These are phyloP conservation scores for Drosophila pegasa DNA, from an alignment of 2,888 invertebrate genomes.

Conservation along the genomic window DNA sequence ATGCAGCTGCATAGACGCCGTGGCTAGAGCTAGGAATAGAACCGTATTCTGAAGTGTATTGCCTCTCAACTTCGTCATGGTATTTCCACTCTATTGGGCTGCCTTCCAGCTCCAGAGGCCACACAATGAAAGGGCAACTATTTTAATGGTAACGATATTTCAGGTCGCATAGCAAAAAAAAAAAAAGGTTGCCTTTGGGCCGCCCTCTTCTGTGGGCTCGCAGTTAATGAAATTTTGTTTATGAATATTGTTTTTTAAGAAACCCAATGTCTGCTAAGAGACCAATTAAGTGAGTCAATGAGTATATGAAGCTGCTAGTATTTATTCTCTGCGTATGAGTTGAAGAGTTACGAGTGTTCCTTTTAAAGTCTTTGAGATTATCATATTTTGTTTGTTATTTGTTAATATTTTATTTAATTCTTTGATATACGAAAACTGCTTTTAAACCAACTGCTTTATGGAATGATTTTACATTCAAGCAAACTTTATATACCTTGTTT, in stretches of 20 bases:
- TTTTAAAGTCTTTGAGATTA: background rate
- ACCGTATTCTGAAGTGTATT: conserved; percentile 56
- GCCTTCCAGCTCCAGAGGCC: conserved; percentile 4
- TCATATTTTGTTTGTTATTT: too few species aligned
- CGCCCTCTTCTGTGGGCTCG: conserved; percentile 6
- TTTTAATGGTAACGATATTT: conserved; percentile 73
- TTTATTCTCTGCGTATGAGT: background rate
- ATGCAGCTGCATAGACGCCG: conserved; percentile 51
- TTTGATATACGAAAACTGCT: too few species aligned
- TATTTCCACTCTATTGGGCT: conserved; percentile 33
- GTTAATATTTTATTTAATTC: too few species aligned
- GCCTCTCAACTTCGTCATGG: conserved; percentile 40
- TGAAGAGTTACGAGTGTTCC: background rate
- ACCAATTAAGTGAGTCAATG: background rate
- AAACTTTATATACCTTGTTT: too few species aligned
- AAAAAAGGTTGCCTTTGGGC: conserved; percentile 2
- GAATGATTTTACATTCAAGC: too few species aligned
- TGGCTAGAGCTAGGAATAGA: conserved; percentile 11
- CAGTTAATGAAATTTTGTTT: conserved; percentile 76
- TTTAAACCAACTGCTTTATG: too few species aligned
- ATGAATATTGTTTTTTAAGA: conserved; percentile 80
- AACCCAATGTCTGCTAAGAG: conserved; percentile 42
- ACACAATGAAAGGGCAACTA: conserved; percentile 53
- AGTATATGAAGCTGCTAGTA: background rate
- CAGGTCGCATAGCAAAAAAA: conserved; percentile 42